Evolutionary conservation across 1,140 invertebrate species (phyloP).

Genomic region (Meloidogyne floridensis): DNA sequence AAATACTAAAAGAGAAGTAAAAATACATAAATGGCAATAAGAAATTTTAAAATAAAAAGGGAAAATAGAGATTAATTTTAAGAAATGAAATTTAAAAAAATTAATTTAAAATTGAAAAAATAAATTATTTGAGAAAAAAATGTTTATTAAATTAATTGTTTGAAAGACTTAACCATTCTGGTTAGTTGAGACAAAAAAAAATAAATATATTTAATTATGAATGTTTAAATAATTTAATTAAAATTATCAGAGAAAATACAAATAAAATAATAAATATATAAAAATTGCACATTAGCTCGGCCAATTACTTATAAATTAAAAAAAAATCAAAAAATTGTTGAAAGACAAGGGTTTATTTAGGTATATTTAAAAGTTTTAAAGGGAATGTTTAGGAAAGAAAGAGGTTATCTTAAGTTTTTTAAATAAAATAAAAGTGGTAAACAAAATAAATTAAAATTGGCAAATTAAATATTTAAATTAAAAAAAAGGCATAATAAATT

Average conservation of each 20-base stretch:
- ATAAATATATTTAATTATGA: neutral
- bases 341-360: neutral
- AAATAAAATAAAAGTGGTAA: neutral
- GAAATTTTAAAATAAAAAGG: neutral
- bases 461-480: neutral
- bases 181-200: neutral
- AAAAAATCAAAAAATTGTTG: neutral
- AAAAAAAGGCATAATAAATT: constrained; percentile 1
- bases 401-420: neutral
- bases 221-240: too few species aligned
- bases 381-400: neutral
- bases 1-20: neutral
- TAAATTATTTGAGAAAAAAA: constrained; percentile 13
- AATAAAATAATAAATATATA: neutral
- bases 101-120: constrained; percentile 10
- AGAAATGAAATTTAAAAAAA: neutral
- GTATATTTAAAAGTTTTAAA: neutral
- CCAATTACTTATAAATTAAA: neutral
- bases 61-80: neutral
- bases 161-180: neutral
- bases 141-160: constrained; percentile 19
- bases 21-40: neutral
- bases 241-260: neutral
- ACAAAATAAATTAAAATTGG: neutral
- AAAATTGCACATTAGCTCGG: neutral